Conservation (phyloP, 2,888 invertebrate genomes). For the Oscheius sp. region DNA sequence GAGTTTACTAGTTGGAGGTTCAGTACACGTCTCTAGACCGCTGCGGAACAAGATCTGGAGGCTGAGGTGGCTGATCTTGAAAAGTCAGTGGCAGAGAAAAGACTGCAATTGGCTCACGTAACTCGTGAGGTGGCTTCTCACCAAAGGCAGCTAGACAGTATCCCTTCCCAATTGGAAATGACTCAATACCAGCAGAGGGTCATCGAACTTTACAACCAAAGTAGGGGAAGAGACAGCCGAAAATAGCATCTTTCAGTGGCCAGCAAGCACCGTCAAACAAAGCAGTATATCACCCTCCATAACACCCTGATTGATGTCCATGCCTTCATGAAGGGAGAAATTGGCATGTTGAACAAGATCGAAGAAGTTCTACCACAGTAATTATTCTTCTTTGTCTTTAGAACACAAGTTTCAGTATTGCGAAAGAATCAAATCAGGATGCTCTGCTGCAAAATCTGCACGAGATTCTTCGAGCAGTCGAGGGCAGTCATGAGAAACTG, state of each 20-base stretch:
- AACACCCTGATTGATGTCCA: slow-evolving; percentile 95
- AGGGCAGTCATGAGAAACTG: slow-evolving; percentile 35
- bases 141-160: slow-evolving; percentile 88
- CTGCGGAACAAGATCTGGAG: slow-evolving; percentile 22
- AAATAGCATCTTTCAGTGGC: slow-evolving; percentile 80
- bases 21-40: slow-evolving; percentile 2
- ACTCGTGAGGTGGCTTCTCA: slow-evolving; percentile 79
- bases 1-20: background rate
- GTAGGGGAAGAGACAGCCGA: slow-evolving; percentile 63
- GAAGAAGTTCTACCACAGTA: slow-evolving; percentile 88
- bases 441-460: slow-evolving; percentile 32
- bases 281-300: slow-evolving; percentile 94
- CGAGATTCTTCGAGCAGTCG: slow-evolving; percentile 31
- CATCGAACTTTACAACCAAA: slow-evolving; percentile 90
- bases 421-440: slow-evolving; percentile 34
- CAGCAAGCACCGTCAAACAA: slow-evolving; percentile 94
- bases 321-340: slow-evolving; percentile 89
- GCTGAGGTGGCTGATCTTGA: slow-evolving; percentile 31
- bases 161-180: slow-evolving; percentile 91
- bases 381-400: slow-evolving; percentile 71
- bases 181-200: slow-evolving; percentile 95
- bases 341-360: slow-evolving; percentile 85
- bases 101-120: slow-evolving; percentile 20
- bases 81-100: background rate
- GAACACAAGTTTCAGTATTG: slow-evolving; percentile 21